A percentile compares a stretch with the other conserved stretches of the same genome.
phyloP scores from a whole-genome alignment of 2,888 invertebrate species.

The Lordiphosa fenestrarum region DNA sequence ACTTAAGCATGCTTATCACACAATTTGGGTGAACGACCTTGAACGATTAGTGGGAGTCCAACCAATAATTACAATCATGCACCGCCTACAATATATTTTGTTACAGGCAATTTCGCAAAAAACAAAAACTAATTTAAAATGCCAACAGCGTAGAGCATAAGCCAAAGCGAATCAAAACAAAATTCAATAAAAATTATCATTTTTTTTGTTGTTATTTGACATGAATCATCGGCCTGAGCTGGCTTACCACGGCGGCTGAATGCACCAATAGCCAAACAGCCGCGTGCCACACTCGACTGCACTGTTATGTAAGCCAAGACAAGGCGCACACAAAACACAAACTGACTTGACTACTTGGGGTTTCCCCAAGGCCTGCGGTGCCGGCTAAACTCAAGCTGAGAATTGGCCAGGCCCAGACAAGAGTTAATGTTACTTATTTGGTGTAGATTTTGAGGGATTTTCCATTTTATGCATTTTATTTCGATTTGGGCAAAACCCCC shows the following conservation, averaged over 20 bases:
- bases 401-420: slow-evolving; percentile 44
- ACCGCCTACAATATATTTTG: slow-evolving; percentile 38
- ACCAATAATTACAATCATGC: slow-evolving; percentile 52
- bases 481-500: slow-evolving; percentile 48
- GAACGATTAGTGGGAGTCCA: slow-evolving; percentile 41
- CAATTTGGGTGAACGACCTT: slow-evolving; percentile 71
- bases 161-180: slow-evolving; percentile 48
- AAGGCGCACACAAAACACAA: slow-evolving; percentile 30
- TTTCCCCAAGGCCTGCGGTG: slow-evolving; percentile 63
- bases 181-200: slow-evolving; percentile 24
- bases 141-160: neutral
- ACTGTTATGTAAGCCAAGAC: slow-evolving; percentile 58
- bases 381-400: slow-evolving; percentile 44
- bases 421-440: slow-evolving; percentile 15
- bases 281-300: slow-evolving; percentile 47
- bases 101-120: slow-evolving; percentile 56
- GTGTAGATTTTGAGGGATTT: slow-evolving; percentile 40
- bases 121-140: slow-evolving; percentile 13
- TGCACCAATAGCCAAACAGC: slow-evolving; percentile 36
- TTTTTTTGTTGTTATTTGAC: neutral
- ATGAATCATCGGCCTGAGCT: slow-evolving; percentile 45
- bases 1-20: slow-evolving; percentile 46
- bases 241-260: slow-evolving; percentile 29
- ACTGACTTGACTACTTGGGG: slow-evolving; percentile 38
- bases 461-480: slow-evolving; percentile 28